Evolutionary conservation across 2,797 vertebrate species (phyloP).

Genomic region (Sebastes steindachneri): DNA sequence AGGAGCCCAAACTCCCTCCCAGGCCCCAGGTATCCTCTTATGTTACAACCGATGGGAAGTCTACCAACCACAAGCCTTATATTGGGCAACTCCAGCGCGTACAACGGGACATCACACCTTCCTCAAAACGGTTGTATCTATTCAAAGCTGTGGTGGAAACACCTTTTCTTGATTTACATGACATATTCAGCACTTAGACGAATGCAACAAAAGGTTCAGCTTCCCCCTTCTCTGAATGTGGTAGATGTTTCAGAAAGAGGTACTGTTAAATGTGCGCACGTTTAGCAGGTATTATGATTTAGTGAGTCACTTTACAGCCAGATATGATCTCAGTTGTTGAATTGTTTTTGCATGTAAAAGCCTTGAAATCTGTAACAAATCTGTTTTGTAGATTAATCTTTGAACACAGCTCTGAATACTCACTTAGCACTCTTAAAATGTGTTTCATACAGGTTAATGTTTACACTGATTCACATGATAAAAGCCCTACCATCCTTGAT

Average conservation of each 20-base stretch:
- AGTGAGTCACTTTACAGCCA: conserved; percentile 11
- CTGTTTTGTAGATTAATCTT: not conserved
- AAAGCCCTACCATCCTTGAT: not conserved
- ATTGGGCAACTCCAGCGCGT: conserved; percentile 51
- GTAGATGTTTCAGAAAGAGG: conserved; percentile 6
- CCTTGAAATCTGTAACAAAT: not conserved
- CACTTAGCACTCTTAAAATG: not conserved
- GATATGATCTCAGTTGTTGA: not conserved
- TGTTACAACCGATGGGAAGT: conserved; percentile 60
- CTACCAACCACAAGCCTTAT: conserved; percentile 48
- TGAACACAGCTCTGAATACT: not conserved
- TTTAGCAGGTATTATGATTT: conserved; percentile 21
- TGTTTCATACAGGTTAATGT: not conserved
- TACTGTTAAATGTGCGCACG: conserved; percentile 10
- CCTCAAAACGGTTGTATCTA: conserved; percentile 65
- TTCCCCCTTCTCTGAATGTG: conserved; percentile 1
- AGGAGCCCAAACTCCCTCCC: not conserved
- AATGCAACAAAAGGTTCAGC: conserved; percentile 7
- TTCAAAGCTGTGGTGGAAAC: conserved; percentile 60
- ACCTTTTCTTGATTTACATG: conserved; percentile 49
- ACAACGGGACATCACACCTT: conserved; percentile 50
- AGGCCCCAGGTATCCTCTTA: conserved; percentile 65
- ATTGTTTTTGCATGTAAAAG: not conserved
- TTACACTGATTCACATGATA: not conserved
- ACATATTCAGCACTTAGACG: conserved; percentile 6